phyloP scores from a whole-genome alignment of 1,140 invertebrate genomes.

The Cyclina sinensis region DNA sequence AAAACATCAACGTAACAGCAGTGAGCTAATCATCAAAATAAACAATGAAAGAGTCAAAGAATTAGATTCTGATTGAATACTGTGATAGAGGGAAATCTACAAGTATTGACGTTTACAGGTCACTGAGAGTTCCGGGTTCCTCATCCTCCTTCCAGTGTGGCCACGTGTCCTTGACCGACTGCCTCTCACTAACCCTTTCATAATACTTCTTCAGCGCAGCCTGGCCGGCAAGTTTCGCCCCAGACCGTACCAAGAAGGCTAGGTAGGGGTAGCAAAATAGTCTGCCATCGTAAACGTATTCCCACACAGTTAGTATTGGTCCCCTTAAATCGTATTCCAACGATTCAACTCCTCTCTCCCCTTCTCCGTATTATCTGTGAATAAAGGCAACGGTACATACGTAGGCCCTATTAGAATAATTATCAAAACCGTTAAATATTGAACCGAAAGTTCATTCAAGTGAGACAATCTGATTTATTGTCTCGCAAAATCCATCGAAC shows the following conservation, averaged over 20 bases:
- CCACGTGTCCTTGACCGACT: conserved; percentile 62
- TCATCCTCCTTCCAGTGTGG: conserved; percentile 70
- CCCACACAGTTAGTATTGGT: conserved; percentile 49
- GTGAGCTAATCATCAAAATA: too few relatives aligned
- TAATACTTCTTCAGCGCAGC: conserved; percentile 63
- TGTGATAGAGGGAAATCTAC: too few relatives aligned
- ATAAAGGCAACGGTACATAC: not conserved
- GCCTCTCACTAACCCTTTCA: conserved; percentile 51
- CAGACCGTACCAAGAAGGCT: conserved; percentile 87
- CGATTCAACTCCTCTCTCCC: conserved; percentile 23
- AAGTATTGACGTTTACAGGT: not conserved
- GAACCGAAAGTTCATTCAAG: too few relatives aligned
- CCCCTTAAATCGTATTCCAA: conserved; percentile 33
- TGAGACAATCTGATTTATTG: not conserved
- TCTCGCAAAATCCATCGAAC: too few relatives aligned
- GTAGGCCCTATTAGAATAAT: not conserved
- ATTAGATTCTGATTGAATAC: too few relatives aligned
- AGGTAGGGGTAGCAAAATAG: conserved; percentile 67
- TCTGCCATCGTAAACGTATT: conserved; percentile 71
- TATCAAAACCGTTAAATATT: not conserved
- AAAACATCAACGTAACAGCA: too few relatives aligned
- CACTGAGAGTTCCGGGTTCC: not conserved
- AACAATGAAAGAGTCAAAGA: too few relatives aligned
- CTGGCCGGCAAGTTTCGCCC: conserved; percentile 87
- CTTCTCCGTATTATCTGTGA: conserved; percentile 1